Conservation (phyloP, 1,140 invertebrate species). For the Nixonia krombeini region DNA sequence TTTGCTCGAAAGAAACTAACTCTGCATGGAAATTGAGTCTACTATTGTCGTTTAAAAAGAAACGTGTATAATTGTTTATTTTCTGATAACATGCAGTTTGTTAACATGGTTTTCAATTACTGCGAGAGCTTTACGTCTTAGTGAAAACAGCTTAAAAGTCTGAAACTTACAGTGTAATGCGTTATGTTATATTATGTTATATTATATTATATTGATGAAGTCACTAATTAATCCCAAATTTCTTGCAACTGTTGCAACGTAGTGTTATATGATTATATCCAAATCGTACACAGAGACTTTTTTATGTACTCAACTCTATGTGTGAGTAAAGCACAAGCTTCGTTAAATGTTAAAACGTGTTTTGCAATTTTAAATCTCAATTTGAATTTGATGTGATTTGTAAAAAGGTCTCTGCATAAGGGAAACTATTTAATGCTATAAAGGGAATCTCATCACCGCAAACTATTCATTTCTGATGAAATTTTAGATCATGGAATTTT, state of each 20-base stretch:
- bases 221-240: neutral
- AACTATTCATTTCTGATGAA: too few species aligned
- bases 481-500: too few species aligned
- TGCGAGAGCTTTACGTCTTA: too few species aligned
- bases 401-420: constrained; percentile 7
- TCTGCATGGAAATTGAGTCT: too few species aligned
- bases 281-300: constrained; percentile 23
- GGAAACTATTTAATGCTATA: neutral
- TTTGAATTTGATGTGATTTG: constrained; percentile 25
- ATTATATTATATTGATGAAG: neutral
- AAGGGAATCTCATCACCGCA: constrained; percentile 3
- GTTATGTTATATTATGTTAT: too few species aligned
- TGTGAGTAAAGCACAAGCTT: constrained; percentile 1
- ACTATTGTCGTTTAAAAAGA: too few species aligned
- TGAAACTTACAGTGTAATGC: too few species aligned
- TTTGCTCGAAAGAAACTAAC: too few species aligned
- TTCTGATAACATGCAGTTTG: too few species aligned
- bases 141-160: too few species aligned
- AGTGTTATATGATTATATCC: constrained; percentile 11
- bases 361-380: constrained; percentile 3
- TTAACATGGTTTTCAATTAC: too few species aligned
- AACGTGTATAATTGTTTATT: too few species aligned
- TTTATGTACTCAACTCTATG: constrained; percentile 23
- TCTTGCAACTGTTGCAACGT: neutral
- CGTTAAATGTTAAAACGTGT: neutral